A percentile compares a stretch with the other conserved stretches of the same genome.
These are phyloP conservation scores for Protosalanx chinensis DNA, from an alignment of 2,797 vertebrate species.

Conservation along the genomic window DNA sequence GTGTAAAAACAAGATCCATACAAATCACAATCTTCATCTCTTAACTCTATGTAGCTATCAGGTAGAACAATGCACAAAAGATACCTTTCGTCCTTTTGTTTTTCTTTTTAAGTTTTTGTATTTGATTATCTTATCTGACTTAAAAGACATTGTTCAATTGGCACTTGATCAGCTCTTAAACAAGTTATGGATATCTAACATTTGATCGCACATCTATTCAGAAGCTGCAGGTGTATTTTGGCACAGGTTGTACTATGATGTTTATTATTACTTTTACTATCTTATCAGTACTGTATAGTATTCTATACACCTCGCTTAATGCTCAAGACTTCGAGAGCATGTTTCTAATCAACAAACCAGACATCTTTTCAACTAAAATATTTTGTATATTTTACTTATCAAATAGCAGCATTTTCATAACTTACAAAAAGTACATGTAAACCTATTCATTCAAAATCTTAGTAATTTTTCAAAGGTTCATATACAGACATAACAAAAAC, in stretches of 20 bases:
- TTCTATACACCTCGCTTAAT: conserved; percentile 76
- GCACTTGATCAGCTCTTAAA: conserved; percentile 84
- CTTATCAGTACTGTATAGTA: conserved; percentile 76
- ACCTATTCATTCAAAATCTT: conserved; percentile 86
- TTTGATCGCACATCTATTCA: conserved; percentile 82
- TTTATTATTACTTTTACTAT: conserved; percentile 80
- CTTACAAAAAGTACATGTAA: conserved; percentile 86
- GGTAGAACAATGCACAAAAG: conserved; percentile 77
- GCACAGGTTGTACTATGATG: conserved; percentile 77
- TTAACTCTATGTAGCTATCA: conserved; percentile 81
- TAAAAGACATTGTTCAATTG: conserved; percentile 80
- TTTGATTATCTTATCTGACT: conserved; percentile 82
- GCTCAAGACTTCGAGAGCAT: conserved; percentile 71
- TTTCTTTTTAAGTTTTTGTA: conserved; percentile 67
- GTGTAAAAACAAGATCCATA: conserved; percentile 80
- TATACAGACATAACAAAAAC: conserved; percentile 82
- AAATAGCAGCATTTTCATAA: conserved; percentile 86
- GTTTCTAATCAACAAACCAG: conserved; percentile 79
- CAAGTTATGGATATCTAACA: conserved; percentile 80
- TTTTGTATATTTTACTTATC: conserved; percentile 85
- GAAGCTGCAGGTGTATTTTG: conserved; percentile 81
- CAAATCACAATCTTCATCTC: conserved; percentile 78
- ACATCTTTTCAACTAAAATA: conserved; percentile 83
- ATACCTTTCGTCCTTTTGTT: conserved; percentile 70
- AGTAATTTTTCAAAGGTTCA: conserved; percentile 84